Conservation (phyloP, 2,888 invertebrate genomes). For the Eristalis tenax region DNA sequence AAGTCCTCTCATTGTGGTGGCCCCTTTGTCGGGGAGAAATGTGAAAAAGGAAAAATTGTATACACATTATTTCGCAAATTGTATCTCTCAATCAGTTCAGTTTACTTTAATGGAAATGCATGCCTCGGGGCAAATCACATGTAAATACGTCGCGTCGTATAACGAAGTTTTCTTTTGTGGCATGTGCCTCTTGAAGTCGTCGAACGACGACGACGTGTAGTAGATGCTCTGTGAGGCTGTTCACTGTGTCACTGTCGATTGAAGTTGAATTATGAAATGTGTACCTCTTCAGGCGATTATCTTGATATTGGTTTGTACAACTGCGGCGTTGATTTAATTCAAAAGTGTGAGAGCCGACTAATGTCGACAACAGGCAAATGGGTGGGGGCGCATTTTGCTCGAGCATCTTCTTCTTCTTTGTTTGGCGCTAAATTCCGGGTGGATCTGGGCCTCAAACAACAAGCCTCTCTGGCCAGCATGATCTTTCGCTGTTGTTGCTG, state of each 20-base stretch:
- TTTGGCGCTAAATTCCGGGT: no score
- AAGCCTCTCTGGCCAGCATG: no score
- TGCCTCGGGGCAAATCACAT: slow-evolving; percentile 41
- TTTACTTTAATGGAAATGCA: slow-evolving; percentile 66
- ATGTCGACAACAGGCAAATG: no score
- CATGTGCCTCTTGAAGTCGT: slow-evolving; percentile 10
- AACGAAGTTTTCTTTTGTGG: slow-evolving; percentile 47
- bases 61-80: slow-evolving; percentile 44
- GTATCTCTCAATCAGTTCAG: slow-evolving; percentile 59
- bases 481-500: no score
- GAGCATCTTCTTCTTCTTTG: no score
- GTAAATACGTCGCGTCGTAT: slow-evolving; percentile 44
- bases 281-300: background rate
- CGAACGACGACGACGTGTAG: background rate
- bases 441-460: no score
- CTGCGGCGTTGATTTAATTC: background rate
- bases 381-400: no score
- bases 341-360: no score
- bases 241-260: background rate
- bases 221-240: background rate
- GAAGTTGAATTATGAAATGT: background rate
- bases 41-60: background rate
- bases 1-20: slow-evolving; percentile 1
- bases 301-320: background rate
- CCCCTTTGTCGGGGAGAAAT: slow-evolving; percentile 8